These are phyloP conservation scores for Ganaspis brasiliensis DNA, from an alignment of 2,888 invertebrate genomes.

Conservation along the genomic window DNA sequence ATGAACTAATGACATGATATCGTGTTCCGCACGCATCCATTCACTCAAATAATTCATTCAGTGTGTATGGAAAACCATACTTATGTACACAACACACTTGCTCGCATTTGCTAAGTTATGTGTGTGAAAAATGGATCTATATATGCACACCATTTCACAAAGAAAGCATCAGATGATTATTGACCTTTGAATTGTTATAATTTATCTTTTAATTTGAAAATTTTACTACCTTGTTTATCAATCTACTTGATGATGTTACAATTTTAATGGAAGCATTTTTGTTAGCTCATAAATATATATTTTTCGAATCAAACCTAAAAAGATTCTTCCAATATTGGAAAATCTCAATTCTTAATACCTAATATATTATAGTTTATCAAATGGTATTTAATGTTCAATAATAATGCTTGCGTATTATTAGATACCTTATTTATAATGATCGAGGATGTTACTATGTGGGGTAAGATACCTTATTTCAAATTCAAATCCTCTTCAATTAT, in stretches of 20 bases:
- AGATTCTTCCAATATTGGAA: too few relatives aligned
- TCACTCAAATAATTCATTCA: constrained; percentile 35
- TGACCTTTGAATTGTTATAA: too few relatives aligned
- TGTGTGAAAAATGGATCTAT: not conserved
- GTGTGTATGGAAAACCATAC: constrained; percentile 10
- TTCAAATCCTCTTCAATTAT: too few relatives aligned
- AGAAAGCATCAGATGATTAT: too few relatives aligned
- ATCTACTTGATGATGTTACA: too few relatives aligned
- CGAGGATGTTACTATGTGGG: not conserved
- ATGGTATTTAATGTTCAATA: not conserved
- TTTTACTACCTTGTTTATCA: too few relatives aligned
- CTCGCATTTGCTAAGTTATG: not conserved
- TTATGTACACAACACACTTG: constrained; percentile 13
- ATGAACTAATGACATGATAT: constrained; percentile 53
- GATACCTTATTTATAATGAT: not conserved
- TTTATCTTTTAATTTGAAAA: too few relatives aligned
- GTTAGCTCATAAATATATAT: too few relatives aligned
- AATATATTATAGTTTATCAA: not conserved
- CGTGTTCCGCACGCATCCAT: constrained; percentile 41
- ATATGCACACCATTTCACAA: too few relatives aligned
- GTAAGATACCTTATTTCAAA: not conserved
- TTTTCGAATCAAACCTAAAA: too few relatives aligned
- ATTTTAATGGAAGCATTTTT: too few relatives aligned
- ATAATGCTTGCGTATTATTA: not conserved
- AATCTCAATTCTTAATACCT: too few relatives aligned